phyloP scores from a whole-genome alignment of 2,797 vertebrate genomes.

The Phataginus tetradactyla region DNA sequence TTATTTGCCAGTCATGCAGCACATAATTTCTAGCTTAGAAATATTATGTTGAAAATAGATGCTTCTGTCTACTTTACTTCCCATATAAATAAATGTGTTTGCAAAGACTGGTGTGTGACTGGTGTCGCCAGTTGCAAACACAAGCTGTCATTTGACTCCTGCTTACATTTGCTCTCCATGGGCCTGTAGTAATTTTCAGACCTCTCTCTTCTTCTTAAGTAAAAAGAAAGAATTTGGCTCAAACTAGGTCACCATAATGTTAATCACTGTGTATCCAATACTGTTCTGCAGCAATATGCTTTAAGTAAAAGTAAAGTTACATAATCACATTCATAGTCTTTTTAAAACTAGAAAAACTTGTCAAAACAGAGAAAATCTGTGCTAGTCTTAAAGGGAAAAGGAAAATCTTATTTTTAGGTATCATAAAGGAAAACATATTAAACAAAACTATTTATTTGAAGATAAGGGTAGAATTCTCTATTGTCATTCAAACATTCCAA shows the following conservation, averaged over 20 bases:
- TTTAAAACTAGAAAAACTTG: neutral
- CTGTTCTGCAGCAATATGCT: neutral
- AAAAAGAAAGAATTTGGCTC: neutral
- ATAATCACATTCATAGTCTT: neutral
- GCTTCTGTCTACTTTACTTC: neutral
- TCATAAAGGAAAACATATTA: neutral
- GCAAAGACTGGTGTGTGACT: neutral
- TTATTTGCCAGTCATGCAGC: neutral
- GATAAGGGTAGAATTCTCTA: neutral
- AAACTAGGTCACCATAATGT: neutral
- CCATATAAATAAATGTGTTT: neutral
- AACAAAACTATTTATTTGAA: neutral
- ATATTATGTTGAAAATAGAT: neutral
- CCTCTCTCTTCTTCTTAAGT: neutral
- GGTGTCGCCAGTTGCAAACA: neutral
- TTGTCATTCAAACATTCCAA: neutral
- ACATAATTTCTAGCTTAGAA: conserved; percentile 6
- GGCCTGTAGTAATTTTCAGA: neutral
- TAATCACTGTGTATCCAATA: neutral
- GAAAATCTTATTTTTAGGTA: neutral
- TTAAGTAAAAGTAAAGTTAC: neutral
- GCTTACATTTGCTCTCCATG: neutral
- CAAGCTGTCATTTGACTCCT: neutral
- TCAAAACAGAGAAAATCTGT: neutral
- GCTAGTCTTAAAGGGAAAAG: neutral